A percentile compares a stretch with the other conserved stretches of the same genome.
Conservation (phyloP, 2,113 vertebrate species). For the Edolisoma coerulescens region DNA sequence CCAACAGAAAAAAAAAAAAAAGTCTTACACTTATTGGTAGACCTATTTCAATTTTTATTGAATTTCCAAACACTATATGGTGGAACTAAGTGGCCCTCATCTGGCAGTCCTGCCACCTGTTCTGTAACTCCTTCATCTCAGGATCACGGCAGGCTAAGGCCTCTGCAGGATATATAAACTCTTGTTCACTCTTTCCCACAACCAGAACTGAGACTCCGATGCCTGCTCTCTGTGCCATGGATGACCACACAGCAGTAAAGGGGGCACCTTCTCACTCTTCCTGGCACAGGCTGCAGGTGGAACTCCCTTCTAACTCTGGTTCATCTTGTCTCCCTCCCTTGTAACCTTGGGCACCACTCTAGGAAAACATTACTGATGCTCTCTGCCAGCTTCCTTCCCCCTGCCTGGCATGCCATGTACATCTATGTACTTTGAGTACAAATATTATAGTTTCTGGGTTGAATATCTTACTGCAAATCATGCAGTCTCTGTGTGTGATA, state of each 20-base stretch:
- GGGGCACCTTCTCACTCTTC: not conserved
- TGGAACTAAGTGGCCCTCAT: not conserved
- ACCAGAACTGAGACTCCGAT: not conserved
- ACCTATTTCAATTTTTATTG: not conserved
- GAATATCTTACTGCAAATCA: not conserved
- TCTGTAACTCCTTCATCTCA: not conserved
- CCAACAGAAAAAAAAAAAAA: not conserved
- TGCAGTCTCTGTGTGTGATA: not conserved
- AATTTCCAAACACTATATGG: not conserved
- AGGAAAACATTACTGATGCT: not conserved
- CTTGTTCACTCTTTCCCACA: not conserved
- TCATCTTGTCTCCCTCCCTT: not conserved
- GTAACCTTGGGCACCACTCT: rapidly evolving
- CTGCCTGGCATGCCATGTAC: not conserved
- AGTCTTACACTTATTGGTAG: rapidly evolving
- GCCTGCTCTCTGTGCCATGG: rapidly evolving
- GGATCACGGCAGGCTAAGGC: rapidly evolving
- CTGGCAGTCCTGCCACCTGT: not conserved
- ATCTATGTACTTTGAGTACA: not conserved
- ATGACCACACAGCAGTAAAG: not conserved
- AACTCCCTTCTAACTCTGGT: not conserved
- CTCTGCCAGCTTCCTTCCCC: not conserved
- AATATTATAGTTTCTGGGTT: not conserved
- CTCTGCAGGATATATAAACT: not conserved
- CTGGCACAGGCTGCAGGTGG: not conserved